Evolutionary conservation across 2,113 vertebrate genomes (phyloP).

Genomic region (Elachura formosa): DNA sequence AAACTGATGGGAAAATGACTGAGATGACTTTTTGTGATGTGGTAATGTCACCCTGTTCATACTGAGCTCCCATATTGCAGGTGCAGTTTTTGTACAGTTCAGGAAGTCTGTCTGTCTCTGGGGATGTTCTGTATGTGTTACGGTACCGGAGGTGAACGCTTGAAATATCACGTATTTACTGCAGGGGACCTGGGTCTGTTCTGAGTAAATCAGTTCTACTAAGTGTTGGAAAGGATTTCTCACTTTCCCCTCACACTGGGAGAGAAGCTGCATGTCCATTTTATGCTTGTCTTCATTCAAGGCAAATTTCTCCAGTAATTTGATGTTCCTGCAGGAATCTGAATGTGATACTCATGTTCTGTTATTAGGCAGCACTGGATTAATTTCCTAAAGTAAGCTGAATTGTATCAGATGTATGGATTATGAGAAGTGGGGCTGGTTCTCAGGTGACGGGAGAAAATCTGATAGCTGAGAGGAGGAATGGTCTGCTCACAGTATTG

Average conservation of each 20-base stretch:
- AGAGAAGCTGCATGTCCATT: background rate
- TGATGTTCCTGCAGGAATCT: background rate
- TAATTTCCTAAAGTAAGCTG: background rate
- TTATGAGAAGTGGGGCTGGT: background rate
- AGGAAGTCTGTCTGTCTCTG: background rate
- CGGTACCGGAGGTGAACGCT: fast-evolving
- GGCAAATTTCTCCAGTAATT: background rate
- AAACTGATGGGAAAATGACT: background rate
- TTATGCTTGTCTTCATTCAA: background rate
- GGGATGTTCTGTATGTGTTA: background rate
- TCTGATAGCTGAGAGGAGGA: background rate
- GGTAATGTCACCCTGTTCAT: background rate
- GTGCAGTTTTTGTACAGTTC: background rate
- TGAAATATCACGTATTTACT: background rate
- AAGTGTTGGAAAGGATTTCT: background rate
- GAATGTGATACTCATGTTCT: background rate
- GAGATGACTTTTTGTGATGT: background rate
- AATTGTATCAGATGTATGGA: background rate
- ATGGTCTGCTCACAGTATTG: background rate
- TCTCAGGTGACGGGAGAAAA: background rate
- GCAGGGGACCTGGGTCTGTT: background rate
- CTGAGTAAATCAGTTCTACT: background rate
- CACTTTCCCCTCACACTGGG: background rate
- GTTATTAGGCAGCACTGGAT: background rate
- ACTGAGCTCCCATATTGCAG: background rate